phyloP scores from a whole-genome alignment of 2,113 vertebrate species.

The Pandion haliaetus region DNA sequence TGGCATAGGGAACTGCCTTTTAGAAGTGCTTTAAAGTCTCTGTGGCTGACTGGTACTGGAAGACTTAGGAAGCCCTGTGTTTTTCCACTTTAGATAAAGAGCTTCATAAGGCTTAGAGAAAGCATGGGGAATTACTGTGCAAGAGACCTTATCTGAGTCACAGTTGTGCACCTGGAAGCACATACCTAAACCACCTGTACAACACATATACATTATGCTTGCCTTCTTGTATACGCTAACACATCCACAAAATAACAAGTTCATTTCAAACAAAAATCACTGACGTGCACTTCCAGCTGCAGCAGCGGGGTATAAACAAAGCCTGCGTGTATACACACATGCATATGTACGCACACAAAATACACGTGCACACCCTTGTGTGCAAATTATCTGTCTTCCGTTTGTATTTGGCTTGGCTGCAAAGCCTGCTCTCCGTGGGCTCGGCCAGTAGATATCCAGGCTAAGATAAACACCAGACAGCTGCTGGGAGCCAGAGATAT shows the following conservation, averaged over 20 bases:
- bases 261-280: fast-evolving
- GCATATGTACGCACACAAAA: too few species aligned
- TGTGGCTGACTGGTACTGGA: too few species aligned
- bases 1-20: neutral
- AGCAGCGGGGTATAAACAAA: neutral
- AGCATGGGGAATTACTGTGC: fast-evolving
- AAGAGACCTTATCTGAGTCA: fast-evolving
- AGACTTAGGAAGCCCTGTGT: neutral
- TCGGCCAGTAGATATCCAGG: constrained; percentile 45
- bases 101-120: neutral
- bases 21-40: neutral
- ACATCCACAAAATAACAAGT: fast-evolving
- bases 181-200: fast-evolving
- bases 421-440: constrained; percentile 22
- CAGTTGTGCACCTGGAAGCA: fast-evolving
- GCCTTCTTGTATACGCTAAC: neutral
- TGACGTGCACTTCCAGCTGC: fast-evolving
- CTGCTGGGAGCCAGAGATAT: constrained; percentile 62
- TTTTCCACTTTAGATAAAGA: neutral
- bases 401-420: constrained; percentile 63
- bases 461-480: constrained; percentile 59
- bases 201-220: fast-evolving
- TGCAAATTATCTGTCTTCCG: neutral
- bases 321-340: fast-evolving
- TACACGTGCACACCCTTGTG: neutral